Base-by-base conservation (phyloP, 2,888 invertebrate species). In the Cactoblastis cactorum region DNA sequence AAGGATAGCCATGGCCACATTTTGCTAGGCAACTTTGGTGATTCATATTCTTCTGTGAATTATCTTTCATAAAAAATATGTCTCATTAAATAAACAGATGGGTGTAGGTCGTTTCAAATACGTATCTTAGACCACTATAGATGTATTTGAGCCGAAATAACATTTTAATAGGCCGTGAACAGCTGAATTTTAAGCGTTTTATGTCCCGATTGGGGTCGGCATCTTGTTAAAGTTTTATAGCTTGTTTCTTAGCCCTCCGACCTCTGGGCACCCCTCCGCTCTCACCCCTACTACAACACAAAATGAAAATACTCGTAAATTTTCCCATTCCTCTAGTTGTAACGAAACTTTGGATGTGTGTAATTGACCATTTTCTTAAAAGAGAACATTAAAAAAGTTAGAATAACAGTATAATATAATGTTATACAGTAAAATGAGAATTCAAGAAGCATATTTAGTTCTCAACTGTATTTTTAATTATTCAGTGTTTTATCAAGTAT, bases 211-310 rank as follows among this genome's bases (percentile, higher is more conserved):
- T 38, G 52, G 53, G 50, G 52, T 34, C 49, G 59, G 54, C 51
- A 11, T 64, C 81, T 83, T 77, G 83, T 84, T 82, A 84, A 83
- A 83, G 79, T 78, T 75, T 83, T 79, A 83, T 69, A 79, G 74
- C 55, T 62, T 66, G 57, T 53, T 52, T 56, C 52, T 57, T 50
- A 38, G 50, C 53, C 59, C 60, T 63, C 58, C 55, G 62, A 49
- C 57, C 56, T 49, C 53, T 49, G 38, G 14, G 9, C 50, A n/a
- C 35, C 12, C 35, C 22, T 8, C 22, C 19, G n/a, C 49, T 50
- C 32, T 33, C 14, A 15, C 9, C 17, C 17, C 14, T 15, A 14
- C 34, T 14, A 6, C 34, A 6, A 35, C 4, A 35, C 14, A 14
- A 35, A 28, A 28, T 9, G 28, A 28, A 28, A 28, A 28, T 28